phyloP scores from a whole-genome alignment of 2,888 invertebrate species.

The Nesidiocoris tenuis region DNA sequence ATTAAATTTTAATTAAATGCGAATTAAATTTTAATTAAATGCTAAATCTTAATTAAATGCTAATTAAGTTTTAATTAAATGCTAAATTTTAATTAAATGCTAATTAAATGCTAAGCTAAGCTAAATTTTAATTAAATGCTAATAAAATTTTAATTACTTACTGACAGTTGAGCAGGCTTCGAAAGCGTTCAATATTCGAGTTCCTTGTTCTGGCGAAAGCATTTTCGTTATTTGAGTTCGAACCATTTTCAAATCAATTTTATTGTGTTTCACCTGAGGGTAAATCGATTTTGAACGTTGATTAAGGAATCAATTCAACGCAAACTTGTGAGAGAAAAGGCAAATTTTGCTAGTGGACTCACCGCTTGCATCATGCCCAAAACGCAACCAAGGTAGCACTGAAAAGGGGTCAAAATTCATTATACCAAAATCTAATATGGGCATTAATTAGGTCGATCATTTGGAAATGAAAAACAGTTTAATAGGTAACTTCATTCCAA shows the following conservation, averaged over 20 bases:
- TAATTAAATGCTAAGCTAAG: too few species aligned
- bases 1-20: too few species aligned
- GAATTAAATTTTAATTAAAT: too few species aligned
- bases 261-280: constrained; percentile 46
- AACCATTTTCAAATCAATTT: constrained; percentile 46
- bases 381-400: constrained; percentile 61
- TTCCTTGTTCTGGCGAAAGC: constrained; percentile 44
- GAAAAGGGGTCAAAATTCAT: too few species aligned
- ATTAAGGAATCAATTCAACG: neutral
- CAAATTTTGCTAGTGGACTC: too few species aligned
- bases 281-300: neutral
- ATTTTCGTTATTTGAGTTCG: constrained; percentile 44
- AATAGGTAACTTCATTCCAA: neutral
- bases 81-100: too few species aligned
- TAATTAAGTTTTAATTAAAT: too few species aligned
- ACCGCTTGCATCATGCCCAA: constrained; percentile 60
- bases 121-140: too few species aligned
- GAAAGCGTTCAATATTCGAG: constrained; percentile 43
- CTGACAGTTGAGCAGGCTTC: constrained; percentile 43
- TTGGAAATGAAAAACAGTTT: neutral
- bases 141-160: too few species aligned
- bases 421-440: too few species aligned
- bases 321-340: neutral
- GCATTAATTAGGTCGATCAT: neutral
- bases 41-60: too few species aligned